Percentiles rank a stretch among this genome's conserved stretches.
phyloP scores from a whole-genome alignment of 2,113 vertebrate species.

The Amphiprion percula region DNA sequence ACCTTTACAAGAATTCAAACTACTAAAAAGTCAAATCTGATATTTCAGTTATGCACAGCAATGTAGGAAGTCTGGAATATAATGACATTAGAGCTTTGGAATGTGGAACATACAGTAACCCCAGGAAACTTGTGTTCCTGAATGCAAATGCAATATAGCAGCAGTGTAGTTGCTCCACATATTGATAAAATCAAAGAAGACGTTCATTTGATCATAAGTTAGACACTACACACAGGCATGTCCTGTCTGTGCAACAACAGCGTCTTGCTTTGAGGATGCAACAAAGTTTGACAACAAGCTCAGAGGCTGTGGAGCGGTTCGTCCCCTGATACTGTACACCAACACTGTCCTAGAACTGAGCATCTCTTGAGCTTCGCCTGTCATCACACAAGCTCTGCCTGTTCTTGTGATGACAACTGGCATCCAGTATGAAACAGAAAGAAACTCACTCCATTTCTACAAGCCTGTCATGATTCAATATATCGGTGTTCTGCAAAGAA shows the following conservation, averaged over 20 bases:
- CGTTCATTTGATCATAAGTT: conserved; percentile 29
- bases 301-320: not conserved
- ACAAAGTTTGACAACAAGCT: conserved; percentile 33
- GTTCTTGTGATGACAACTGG: conserved; percentile 21
- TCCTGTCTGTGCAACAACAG: conserved; percentile 22
- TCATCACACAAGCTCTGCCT: conserved; percentile 1
- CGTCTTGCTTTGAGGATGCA: conserved; percentile 27
- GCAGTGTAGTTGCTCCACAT: not conserved
- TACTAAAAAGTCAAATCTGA: not conserved
- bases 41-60: not conserved
- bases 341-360: conserved; percentile 39
- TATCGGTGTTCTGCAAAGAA: conserved; percentile 1
- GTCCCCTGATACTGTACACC: conserved; percentile 18
- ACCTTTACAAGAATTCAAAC: not conserved
- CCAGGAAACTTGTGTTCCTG: not conserved
- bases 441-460: conserved; percentile 29
- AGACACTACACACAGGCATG: not conserved
- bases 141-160: not conserved
- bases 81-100: not conserved
- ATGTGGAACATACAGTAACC: not conserved
- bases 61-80: no score
- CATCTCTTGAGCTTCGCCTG: conserved; percentile 29
- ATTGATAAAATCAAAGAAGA: not conserved
- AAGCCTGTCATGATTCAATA: conserved; percentile 9
- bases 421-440: conserved; percentile 8